Evolutionary conservation across 2,888 invertebrate genomes (phyloP).

Genomic region (Eupithecia exiguata): DNA sequence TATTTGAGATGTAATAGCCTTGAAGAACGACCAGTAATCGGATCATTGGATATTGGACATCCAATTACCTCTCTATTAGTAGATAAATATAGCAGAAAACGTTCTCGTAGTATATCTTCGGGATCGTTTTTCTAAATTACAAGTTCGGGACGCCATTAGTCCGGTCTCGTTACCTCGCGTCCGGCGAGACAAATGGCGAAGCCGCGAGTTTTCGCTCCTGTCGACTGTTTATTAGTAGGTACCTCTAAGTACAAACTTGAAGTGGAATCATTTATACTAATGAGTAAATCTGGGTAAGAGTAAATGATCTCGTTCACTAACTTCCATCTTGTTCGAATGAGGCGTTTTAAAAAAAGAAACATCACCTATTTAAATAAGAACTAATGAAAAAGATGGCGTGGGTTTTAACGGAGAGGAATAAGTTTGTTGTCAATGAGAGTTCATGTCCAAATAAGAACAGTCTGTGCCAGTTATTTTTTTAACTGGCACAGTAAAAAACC

Average conservation of each 20-base stretch:
- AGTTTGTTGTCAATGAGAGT: no score
- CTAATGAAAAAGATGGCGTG: no score
- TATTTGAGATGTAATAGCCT: background rate
- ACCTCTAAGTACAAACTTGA: slow-evolving; percentile 57
- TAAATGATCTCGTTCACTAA: background rate
- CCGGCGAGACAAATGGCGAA: slow-evolving; percentile 65
- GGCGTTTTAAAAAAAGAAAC: background rate
- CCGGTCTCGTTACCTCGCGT: slow-evolving; percentile 57
- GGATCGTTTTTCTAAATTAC: slow-evolving; percentile 72
- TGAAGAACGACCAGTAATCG: background rate
- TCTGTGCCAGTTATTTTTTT: no score
- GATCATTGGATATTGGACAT: background rate
- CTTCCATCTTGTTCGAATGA: background rate
- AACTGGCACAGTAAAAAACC: no score
- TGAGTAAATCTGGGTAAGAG: slow-evolving; percentile 49
- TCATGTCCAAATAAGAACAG: no score
- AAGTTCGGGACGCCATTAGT: slow-evolving; percentile 64
- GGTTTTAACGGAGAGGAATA: no score
- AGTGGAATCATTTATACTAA: slow-evolving; percentile 67
- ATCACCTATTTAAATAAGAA: background rate
- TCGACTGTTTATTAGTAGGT: slow-evolving; percentile 69
- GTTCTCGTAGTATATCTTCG: slow-evolving; percentile 48
- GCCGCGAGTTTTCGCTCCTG: slow-evolving; percentile 59
- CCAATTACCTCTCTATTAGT: background rate
- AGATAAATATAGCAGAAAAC: slow-evolving; percentile 6